Percentiles rank a stretch among this genome's conserved stretches.
Conservation (phyloP, 2,113 vertebrate genomes). For the Odocoileus virginianus region DNA sequence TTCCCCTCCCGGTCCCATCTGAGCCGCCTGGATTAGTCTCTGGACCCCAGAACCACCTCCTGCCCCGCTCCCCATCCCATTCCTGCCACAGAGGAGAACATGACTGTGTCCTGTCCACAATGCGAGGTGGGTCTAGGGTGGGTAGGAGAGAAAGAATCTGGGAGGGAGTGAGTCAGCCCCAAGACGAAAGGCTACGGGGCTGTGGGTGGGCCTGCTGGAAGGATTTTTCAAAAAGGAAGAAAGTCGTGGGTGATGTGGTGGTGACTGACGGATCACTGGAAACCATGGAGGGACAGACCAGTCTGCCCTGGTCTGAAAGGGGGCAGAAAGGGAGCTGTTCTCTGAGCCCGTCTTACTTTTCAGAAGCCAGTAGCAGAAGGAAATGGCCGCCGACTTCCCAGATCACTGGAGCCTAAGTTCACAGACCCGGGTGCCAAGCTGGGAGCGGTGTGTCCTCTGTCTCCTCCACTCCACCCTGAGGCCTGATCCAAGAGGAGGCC, state of each 20-base stretch:
- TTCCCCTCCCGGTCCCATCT: background rate
- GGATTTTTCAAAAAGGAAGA: slow-evolving; percentile 60
- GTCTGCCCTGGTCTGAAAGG: background rate
- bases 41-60: fast-evolving
- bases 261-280: slow-evolving; percentile 39
- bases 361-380: background rate
- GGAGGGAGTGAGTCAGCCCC: slow-evolving; percentile 56
- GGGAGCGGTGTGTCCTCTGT: background rate
- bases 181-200: background rate
- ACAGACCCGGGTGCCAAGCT: background rate
- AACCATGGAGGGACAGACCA: background rate
- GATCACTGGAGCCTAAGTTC: background rate
- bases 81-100: background rate
- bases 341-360: background rate
- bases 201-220: slow-evolving; percentile 44
- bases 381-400: slow-evolving; percentile 6
- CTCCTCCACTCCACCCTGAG: background rate
- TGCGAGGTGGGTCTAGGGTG: background rate
- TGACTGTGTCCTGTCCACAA: background rate
- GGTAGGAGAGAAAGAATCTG: slow-evolving; percentile 21
- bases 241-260: slow-evolving; percentile 43
- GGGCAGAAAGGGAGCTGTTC: background rate
- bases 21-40: background rate
- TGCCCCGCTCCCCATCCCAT: fast-evolving
- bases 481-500: background rate